phyloP scores from a whole-genome alignment of 1,140 invertebrate genomes.

The Zaprionus davidi region DNA sequence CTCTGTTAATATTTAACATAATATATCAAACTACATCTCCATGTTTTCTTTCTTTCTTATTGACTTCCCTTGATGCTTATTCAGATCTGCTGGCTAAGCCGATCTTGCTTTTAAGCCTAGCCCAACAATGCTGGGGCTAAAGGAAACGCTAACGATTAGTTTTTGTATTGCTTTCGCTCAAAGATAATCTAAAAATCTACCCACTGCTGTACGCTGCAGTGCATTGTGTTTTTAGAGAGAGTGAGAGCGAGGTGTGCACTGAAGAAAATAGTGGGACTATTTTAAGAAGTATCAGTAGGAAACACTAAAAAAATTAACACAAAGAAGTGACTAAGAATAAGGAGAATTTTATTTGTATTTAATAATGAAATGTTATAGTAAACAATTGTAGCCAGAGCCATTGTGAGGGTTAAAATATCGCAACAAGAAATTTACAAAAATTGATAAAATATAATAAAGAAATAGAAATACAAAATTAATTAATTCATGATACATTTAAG shows the following conservation, averaged over 20 bases:
- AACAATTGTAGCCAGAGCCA: no score
- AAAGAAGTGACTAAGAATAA: neutral
- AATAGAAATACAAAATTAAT: no score
- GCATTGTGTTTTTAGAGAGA: neutral
- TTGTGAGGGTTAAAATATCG: no score
- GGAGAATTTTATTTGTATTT: no score
- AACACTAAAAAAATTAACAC: neutral
- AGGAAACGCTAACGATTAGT: slow-evolving; percentile 17
- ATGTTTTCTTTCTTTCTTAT: neutral
- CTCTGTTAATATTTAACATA: neutral
- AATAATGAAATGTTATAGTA: no score
- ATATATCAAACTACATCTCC: neutral
- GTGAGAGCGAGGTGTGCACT: neutral
- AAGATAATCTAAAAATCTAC: slow-evolving; percentile 43
- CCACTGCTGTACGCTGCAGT: slow-evolving; percentile 59
- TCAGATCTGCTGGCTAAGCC: neutral
- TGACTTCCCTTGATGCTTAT: neutral
- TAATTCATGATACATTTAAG: no score
- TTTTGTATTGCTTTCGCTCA: slow-evolving; percentile 4
- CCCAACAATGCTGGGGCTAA: slow-evolving; percentile 7
- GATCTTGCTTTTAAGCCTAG: neutral
- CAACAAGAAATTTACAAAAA: no score
- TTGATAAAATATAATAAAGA: no score
- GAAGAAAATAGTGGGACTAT: neutral
- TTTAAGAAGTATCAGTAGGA: accelerated